Percentiles rank a stretch among this genome's conserved stretches.
These are phyloP conservation scores for Drosophila sulfurigaster DNA, from an alignment of 1,140 invertebrate genomes.

Conservation along the genomic window DNA sequence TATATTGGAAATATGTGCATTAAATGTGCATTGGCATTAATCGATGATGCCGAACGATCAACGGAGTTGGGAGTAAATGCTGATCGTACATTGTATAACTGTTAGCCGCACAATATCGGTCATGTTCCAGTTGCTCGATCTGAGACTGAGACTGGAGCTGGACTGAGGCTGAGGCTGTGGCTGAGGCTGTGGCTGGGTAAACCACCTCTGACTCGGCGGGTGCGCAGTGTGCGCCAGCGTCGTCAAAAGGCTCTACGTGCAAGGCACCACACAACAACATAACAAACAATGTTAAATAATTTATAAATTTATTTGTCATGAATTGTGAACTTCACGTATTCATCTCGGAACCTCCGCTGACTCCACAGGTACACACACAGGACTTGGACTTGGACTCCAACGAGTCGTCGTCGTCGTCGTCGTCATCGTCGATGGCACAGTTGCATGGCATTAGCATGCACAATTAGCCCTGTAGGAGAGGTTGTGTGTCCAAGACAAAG, in stretches of 20 bases:
- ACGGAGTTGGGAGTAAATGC: constrained; percentile 37
- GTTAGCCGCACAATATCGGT: constrained; percentile 79
- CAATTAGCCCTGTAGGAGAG: constrained; percentile 64
- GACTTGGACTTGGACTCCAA: constrained; percentile 15
- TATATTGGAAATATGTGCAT: constrained; percentile 72
- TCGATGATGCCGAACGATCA: constrained; percentile 73
- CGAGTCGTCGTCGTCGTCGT: constrained; percentile 34
- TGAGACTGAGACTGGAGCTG: background rate
- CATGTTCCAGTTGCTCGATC: constrained; percentile 73
- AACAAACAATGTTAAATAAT: constrained; percentile 71
- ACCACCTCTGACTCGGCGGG: constrained; percentile 72
- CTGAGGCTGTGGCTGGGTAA: constrained; percentile 27
- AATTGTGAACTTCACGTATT: constrained; percentile 73
- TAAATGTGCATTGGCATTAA: constrained; percentile 82
- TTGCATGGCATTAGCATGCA: constrained; percentile 83
- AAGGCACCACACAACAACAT: constrained; percentile 29
- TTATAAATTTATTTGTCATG: constrained; percentile 68
- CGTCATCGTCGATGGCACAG: constrained; percentile 45
- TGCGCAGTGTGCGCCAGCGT: constrained; percentile 16
- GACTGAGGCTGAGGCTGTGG: too few relatives aligned
- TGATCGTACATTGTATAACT: constrained; percentile 55
- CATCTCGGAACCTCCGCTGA: constrained; percentile 16
- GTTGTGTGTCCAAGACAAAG: background rate
- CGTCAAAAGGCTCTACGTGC: constrained; percentile 20
- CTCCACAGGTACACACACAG: constrained; percentile 69